Percentiles rank a stretch among this genome's conserved stretches.
phyloP scores from a whole-genome alignment of 2,888 invertebrate genomes.

The Acleris sparsana region DNA sequence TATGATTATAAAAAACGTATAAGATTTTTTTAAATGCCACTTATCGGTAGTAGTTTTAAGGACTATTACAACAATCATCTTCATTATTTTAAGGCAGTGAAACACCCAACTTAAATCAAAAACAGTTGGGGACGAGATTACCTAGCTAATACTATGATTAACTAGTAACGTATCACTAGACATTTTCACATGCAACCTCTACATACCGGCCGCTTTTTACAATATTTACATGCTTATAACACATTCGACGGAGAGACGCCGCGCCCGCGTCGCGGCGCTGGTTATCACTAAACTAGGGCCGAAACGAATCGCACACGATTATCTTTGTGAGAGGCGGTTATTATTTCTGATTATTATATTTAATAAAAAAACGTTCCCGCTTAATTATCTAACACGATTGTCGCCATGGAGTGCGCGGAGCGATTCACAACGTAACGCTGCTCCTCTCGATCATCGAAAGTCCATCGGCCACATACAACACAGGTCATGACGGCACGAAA shows the following conservation, averaged over 20 bases:
- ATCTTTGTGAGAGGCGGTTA: constrained; percentile 21
- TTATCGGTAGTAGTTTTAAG: constrained; percentile 75
- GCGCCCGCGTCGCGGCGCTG: constrained; percentile 44
- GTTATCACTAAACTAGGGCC: constrained; percentile 12
- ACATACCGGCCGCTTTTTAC: constrained; percentile 77
- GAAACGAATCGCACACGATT: constrained; percentile 11
- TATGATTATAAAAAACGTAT: constrained; percentile 60
- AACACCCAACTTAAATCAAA: constrained; percentile 82
- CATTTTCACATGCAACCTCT: constrained; percentile 80
- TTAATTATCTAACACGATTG: constrained; percentile 9
- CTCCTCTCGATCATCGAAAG: constrained; percentile 79
- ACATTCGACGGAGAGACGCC: constrained; percentile 64
- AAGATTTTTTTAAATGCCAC: constrained; percentile 67
- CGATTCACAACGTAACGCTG: constrained; percentile 44
- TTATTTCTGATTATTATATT: constrained; percentile 16
- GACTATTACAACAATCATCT: constrained; percentile 73
- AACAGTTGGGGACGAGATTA: constrained; percentile 82
- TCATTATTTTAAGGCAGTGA: constrained; percentile 82
- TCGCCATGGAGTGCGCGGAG: neutral
- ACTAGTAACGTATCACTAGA: constrained; percentile 80
- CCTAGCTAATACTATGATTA: constrained; percentile 80
- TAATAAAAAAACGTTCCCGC: constrained; percentile 14
- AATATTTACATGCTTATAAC: constrained; percentile 80
- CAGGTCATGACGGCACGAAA: constrained; percentile 73
- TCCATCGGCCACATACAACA: constrained; percentile 81